A percentile compares a stretch with the other conserved stretches of the same genome.
phyloP scores from a whole-genome alignment of 2,113 vertebrate species.

The Gallinago media region DNA sequence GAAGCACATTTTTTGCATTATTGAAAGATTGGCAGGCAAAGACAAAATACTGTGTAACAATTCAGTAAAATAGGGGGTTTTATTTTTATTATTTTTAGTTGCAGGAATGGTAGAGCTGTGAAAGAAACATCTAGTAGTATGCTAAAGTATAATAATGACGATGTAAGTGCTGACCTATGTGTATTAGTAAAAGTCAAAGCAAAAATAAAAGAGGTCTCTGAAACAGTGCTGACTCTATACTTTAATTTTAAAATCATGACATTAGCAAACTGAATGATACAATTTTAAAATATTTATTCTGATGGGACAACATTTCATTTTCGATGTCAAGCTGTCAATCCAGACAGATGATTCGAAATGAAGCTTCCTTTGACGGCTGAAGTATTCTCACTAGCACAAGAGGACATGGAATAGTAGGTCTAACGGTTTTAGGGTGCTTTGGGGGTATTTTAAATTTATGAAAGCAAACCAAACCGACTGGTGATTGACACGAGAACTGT shows the following conservation, averaged over 20 bases:
- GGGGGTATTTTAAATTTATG: neutral
- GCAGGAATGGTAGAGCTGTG: neutral
- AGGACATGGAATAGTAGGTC: neutral
- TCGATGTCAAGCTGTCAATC: conserved; percentile 27
- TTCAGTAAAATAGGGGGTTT: neutral
- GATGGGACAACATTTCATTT: conserved; percentile 24
- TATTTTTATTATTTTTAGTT: neutral
- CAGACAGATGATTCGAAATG: neutral
- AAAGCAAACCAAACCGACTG: neutral
- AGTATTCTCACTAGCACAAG: neutral
- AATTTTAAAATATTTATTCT: conserved; percentile 43
- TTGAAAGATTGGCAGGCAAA: neutral
- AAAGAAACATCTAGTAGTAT: neutral
- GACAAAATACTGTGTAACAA: neutral
- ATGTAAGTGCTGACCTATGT: neutral
- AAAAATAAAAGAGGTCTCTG: neutral
- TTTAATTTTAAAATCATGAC: conserved; percentile 21
- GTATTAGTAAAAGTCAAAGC: neutral
- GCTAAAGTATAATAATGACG: neutral
- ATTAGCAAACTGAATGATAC: conserved; percentile 2
- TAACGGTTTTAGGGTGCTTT: neutral
- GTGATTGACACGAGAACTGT: neutral
- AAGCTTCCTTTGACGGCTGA: neutral
- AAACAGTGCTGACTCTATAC: neutral
- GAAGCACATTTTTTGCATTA: neutral